Percentiles rank a stretch among this genome's conserved stretches.
Conservation (phyloP, 35 echinoderm and acorn worm species). For the Stichopus chloronotus region DNA sequence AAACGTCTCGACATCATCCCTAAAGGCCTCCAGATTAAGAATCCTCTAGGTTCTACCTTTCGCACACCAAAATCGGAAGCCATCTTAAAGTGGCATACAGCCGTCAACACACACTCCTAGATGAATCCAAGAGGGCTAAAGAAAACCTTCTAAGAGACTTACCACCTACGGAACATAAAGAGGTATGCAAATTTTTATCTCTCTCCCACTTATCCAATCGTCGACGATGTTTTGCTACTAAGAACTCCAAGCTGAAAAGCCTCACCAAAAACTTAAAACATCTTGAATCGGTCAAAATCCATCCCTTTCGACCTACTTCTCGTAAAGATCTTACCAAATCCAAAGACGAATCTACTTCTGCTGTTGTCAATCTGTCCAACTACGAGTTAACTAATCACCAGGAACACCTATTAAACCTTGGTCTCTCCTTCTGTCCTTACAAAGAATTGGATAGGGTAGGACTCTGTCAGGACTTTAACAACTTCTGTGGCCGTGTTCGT, state of each 20-base stretch:
- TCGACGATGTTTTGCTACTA: neutral
- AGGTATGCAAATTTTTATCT: slow-evolving; percentile 10
- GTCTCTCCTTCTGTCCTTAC: neutral
- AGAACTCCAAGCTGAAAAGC: neutral
- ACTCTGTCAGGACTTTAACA: slow-evolving; percentile 13
- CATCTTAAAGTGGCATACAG: neutral
- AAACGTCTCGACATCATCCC: neutral
- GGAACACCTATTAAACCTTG: neutral
- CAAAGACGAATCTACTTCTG: neutral
- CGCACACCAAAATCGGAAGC: neutral
- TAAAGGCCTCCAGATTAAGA: neutral
- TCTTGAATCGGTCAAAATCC: neutral
- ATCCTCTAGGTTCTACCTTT: neutral
- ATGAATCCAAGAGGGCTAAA: neutral
- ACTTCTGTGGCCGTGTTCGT: neutral
- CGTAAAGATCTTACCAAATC: neutral
- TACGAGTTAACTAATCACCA: neutral
- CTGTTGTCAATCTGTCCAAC: neutral
- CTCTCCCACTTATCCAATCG: neutral
- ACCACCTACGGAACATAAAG: neutral
- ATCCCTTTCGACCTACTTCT: neutral
- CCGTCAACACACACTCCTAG: neutral
- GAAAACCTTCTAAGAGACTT: neutral
- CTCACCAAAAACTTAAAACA: neutral
- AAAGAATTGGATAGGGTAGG: neutral